phyloP scores from a whole-genome alignment of 2,113 vertebrate genomes.

The Natator depressus region DNA sequence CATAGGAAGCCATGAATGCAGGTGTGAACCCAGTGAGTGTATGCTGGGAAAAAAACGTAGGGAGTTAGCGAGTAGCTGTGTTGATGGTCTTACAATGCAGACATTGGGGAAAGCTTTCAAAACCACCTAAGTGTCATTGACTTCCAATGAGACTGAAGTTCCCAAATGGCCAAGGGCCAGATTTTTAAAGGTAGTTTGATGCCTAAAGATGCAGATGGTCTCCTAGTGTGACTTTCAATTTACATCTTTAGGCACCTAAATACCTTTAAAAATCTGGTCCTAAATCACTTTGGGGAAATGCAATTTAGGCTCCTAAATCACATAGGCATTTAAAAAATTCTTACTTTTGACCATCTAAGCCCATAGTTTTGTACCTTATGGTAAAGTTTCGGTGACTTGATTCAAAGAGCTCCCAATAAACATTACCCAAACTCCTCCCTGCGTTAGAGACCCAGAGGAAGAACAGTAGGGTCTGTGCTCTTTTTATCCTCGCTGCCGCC shows the following conservation, averaged over 20 bases:
- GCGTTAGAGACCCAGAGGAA: background rate
- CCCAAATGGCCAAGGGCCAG: background rate
- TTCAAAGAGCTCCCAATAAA: background rate
- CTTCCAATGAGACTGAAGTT: fast-evolving
- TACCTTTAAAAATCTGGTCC: background rate
- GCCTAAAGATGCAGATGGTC: background rate
- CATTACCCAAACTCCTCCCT: background rate
- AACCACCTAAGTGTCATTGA: background rate
- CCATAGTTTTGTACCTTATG: background rate
- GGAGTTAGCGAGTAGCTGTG: background rate
- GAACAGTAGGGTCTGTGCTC: background rate
- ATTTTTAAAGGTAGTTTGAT: background rate
- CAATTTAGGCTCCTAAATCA: background rate
- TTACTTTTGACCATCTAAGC: background rate
- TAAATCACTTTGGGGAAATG: background rate
- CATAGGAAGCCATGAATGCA: background rate
- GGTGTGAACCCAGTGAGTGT: background rate
- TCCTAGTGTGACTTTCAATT: fast-evolving
- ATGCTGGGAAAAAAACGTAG: background rate
- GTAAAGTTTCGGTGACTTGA: background rate
- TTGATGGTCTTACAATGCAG: background rate
- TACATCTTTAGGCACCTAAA: background rate
- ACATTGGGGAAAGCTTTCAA: background rate
- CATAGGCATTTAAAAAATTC: background rate
- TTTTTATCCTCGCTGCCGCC: background rate